A percentile compares a stretch with the other conserved stretches of the same genome.
Conservation (phyloP, 2,113 vertebrate species). For the Galeopterus variegatus region DNA sequence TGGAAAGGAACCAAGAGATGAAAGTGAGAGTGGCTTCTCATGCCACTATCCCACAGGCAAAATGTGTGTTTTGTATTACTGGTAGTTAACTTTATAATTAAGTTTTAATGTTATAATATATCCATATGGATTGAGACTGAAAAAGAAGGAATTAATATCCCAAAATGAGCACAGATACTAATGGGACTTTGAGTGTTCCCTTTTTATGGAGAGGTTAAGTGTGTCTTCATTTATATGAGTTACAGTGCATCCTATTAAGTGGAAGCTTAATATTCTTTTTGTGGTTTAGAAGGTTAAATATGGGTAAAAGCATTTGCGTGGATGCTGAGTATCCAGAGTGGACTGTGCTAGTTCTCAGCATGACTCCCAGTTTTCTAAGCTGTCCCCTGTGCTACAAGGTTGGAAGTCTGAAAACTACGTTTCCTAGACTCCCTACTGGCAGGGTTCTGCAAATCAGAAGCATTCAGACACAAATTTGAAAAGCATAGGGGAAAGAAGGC, state of each 20-base stretch:
- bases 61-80: neutral
- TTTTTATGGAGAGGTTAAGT: neutral
- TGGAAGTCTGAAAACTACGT: slow-evolving; percentile 14
- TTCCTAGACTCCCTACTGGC: neutral
- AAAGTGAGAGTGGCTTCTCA: neutral
- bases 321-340: neutral
- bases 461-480: neutral
- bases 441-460: neutral
- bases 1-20: neutral
- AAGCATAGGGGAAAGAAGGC: neutral
- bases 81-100: slow-evolving; percentile 5
- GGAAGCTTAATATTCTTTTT: neutral
- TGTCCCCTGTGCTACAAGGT: neutral
- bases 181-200: neutral
- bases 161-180: neutral
- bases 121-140: neutral
- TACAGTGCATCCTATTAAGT: neutral
- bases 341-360: neutral
- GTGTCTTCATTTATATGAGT: neutral
- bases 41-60: neutral
- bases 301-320: neutral
- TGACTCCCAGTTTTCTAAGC: neutral
- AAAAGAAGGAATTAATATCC: neutral
- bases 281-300: neutral
- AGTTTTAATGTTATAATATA: neutral